These are phyloP conservation scores for Melieria omissa DNA, from an alignment of 2,888 invertebrate genomes.

Conservation along the genomic window DNA sequence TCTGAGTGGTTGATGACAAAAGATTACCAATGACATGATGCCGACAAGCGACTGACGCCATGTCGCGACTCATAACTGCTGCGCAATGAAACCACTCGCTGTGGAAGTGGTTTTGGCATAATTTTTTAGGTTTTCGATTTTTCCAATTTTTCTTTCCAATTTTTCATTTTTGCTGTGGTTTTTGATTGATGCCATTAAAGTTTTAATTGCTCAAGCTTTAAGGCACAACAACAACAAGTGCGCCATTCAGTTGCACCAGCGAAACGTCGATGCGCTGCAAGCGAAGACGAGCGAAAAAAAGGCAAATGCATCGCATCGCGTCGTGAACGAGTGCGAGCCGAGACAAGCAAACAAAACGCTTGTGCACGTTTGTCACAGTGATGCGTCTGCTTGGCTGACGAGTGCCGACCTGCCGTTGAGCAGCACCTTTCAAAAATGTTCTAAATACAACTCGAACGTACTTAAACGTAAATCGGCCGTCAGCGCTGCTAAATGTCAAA, in stretches of 20 bases:
- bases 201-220: slow-evolving; percentile 27
- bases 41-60: no score
- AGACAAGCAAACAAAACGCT: slow-evolving; percentile 13
- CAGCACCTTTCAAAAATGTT: slow-evolving; percentile 30
- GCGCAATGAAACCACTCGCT: no score
- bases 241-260: slow-evolving; percentile 27
- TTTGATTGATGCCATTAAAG: slow-evolving; percentile 14
- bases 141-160: no score
- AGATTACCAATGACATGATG: no score
- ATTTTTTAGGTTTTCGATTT: no score
- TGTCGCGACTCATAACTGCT: no score
- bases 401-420: slow-evolving; percentile 11
- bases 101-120: no score
- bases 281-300: not conserved
- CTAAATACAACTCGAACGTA: slow-evolving; percentile 21
- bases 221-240: slow-evolving; percentile 2
- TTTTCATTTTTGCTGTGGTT: not conserved
- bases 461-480: no score
- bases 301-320: not conserved
- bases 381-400: slow-evolving; percentile 4
- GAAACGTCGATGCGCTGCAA: slow-evolving; percentile 14
- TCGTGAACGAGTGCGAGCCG: not conserved
- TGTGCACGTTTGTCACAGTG: slow-evolving; percentile 14
- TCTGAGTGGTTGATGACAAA: no score
- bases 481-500: no score